Conservation (phyloP, 2,888 invertebrate species). For the Nemoura dubitans region DNA sequence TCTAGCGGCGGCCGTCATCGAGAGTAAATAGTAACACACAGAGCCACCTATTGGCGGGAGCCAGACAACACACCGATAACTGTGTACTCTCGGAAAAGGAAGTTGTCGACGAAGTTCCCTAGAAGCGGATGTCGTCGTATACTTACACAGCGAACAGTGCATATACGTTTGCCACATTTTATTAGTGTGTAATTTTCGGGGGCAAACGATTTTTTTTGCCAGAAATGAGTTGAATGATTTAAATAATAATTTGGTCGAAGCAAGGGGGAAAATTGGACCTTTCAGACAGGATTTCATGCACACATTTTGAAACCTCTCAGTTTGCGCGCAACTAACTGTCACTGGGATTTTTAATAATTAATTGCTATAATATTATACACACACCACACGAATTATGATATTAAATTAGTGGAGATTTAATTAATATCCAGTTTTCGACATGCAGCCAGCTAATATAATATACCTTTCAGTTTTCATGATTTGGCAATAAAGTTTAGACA, state of each 20-base stretch:
- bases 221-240: too few relatives aligned
- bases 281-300: too few relatives aligned
- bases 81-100: neutral
- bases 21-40: neutral
- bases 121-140: neutral
- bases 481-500: neutral
- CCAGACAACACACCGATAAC: neutral
- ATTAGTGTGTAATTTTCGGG: too few relatives aligned
- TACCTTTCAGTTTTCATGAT: neutral
- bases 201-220: too few relatives aligned
- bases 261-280: too few relatives aligned
- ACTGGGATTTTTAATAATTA: neutral
- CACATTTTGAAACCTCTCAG: too few relatives aligned
- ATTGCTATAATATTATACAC: neutral
- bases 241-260: too few relatives aligned
- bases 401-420: neutral
- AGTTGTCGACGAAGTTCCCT: neutral
- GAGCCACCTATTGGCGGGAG: neutral
- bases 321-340: neutral
- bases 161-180: too few relatives aligned
- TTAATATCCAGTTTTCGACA: neutral
- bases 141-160: too few relatives aligned
- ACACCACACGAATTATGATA: neutral
- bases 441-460: neutral
- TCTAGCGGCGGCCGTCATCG: neutral